A percentile compares a stretch with the other conserved stretches of the same genome.
phyloP scores from a whole-genome alignment of 1,140 invertebrate genomes.

The Heliothis subflexa region DNA sequence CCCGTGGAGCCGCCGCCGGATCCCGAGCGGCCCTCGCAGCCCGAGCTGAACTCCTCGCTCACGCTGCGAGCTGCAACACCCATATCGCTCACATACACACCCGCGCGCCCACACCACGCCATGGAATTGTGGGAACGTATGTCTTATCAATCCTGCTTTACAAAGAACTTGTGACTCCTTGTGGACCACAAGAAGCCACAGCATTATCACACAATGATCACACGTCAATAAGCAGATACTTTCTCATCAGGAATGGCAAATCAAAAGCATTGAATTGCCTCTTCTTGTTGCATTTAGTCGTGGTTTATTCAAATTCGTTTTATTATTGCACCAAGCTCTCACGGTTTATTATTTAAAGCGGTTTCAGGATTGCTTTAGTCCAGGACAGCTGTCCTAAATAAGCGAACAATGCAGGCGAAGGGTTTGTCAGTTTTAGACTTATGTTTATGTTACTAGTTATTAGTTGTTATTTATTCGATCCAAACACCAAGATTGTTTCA shows the following conservation, averaged over 20 bases:
- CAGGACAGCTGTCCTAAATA: conserved; percentile 33
- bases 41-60: conserved; percentile 84
- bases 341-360: conserved; percentile 28
- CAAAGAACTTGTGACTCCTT: neutral
- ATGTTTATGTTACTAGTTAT: conserved; percentile 6
- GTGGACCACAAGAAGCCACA: conserved; percentile 1
- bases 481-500: neutral
- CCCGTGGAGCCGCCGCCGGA: conserved; percentile 80
- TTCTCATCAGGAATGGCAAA: neutral
- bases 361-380: conserved; percentile 24
- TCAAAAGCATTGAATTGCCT: neutral
- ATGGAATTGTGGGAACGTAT: conserved; percentile 13
- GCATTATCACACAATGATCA: neutral
- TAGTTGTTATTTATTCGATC: neutral
- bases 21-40: conserved; percentile 83
- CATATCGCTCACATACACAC: conserved; percentile 71
- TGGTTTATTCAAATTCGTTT: conserved; percentile 1
- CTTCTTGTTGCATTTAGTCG: conserved; percentile 2
- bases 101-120: conserved; percentile 56
- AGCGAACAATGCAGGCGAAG: conserved; percentile 38
- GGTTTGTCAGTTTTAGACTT: neutral
- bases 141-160: neutral
- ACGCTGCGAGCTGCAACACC: conserved; percentile 83
- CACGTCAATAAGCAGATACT: neutral
- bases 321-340: conserved; percentile 1